Conservation (phyloP, 2,888 invertebrate genomes). For the Oscheius sp. region DNA sequence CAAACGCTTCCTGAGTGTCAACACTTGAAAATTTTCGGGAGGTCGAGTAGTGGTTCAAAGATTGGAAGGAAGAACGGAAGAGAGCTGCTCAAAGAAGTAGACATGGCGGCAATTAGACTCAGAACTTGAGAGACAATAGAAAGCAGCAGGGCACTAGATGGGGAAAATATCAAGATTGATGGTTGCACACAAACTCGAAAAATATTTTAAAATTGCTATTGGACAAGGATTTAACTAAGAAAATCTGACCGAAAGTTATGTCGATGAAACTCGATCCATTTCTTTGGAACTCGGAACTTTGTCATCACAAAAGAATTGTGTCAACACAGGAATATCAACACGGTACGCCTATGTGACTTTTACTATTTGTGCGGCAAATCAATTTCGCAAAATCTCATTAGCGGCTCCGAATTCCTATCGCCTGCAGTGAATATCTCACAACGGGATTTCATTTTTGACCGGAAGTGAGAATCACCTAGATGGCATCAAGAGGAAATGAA, state of each 20-base stretch:
- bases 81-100: background rate
- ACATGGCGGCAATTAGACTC: background rate
- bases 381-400: slow-evolving; percentile 14
- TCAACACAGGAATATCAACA: too few species aligned
- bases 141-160: too few species aligned
- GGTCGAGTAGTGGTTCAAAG: background rate
- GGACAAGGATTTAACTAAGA: too few species aligned
- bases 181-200: too few species aligned
- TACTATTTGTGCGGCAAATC: background rate
- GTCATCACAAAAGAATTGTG: too few species aligned
- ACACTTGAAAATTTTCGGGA: slow-evolving; percentile 11
- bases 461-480: background rate
- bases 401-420: slow-evolving; percentile 21
- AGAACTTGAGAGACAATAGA: background rate
- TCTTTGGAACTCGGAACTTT: too few species aligned
- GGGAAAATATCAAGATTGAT: too few species aligned
- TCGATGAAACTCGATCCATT: too few species aligned
- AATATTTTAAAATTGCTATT: too few species aligned
- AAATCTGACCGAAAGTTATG: too few species aligned
- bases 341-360: too few species aligned
- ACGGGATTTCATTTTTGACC: slow-evolving; percentile 22
- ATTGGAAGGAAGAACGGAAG: background rate
- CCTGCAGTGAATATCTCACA: slow-evolving; percentile 9
- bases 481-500: background rate
- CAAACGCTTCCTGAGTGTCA: slow-evolving; percentile 13